Evolutionary conservation across 2,888 invertebrate species (phyloP).

Genomic region (Spisula subtruncata): DNA sequence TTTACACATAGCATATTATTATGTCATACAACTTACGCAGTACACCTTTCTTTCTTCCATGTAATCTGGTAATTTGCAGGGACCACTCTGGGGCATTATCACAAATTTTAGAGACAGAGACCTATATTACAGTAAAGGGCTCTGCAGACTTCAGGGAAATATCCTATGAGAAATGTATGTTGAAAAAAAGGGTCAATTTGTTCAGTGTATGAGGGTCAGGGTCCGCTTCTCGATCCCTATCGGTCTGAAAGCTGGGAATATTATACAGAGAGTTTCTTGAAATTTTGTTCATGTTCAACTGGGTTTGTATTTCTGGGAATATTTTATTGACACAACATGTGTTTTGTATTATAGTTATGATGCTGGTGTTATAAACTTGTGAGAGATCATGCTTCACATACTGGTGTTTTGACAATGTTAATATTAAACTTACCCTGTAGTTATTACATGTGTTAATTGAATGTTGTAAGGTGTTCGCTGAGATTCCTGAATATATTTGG

Average conservation of each 20-base stretch:
- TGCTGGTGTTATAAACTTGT: not conserved
- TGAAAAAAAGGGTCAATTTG: no score
- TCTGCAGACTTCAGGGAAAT: no score
- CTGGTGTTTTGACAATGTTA: not conserved
- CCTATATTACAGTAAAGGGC: no score
- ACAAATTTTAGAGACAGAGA: no score
- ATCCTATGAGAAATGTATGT: not conserved
- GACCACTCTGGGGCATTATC: no score
- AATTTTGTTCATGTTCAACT: not conserved
- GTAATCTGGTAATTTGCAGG: no score
- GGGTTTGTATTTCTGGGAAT: not conserved
- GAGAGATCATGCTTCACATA: not conserved
- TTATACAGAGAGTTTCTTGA: not conserved
- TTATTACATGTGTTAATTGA: constrained; percentile 5
- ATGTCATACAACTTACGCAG: no score
- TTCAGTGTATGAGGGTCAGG: not conserved
- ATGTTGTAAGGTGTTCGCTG: not conserved
- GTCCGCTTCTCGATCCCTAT: not conserved
- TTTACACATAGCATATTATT: no score
- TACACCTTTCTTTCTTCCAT: no score
- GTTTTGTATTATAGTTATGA: not conserved
- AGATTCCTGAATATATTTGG: not conserved
- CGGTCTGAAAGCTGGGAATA: not conserved
- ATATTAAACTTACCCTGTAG: not conserved
- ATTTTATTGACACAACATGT: constrained; percentile 6